Base-by-base conservation (phyloP, 2,113 vertebrate species). In the Ochotona princeps region DNA sequence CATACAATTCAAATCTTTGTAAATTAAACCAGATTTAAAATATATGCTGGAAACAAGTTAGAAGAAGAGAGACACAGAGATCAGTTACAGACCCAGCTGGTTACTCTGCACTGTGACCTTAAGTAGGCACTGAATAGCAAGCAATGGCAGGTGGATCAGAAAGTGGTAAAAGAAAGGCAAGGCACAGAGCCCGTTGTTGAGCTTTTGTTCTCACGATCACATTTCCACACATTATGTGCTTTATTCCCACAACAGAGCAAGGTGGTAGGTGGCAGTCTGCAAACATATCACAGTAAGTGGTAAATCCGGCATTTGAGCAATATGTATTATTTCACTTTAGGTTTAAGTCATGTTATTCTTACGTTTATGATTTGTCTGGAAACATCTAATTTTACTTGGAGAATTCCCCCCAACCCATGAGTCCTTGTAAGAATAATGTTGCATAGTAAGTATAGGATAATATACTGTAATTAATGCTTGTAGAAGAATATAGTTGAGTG, bases 1-100 rank as follows among this genome's bases (percentile, higher is more conserved):
- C 73, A 67, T 5, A 87, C 38, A 92, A 65, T 69, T 60, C 57
- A 61, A 69, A 83, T 49, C 86, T 70, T 75, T 90, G 8, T 83
- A 28, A 92, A 83, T 63, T 73, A 81, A 74, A 72, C 78, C 61
- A 66, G 20, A 54, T 79, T 35, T 49, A 57, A 86, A 67, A 23
- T 28, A 49, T 30, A 32, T 47, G 26, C 21, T 86, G 5, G 25
- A 72, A 75, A 82, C 10, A n/a, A 73, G 65, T 20, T 63, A 78
- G 51, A 78, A 72, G 15, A 9, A 61, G 3, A n/a, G 78, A 82
- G 30, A 70, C 9, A 54, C 4, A 57, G 14, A 66, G 6, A 67
- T 4, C 28, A 60, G 21, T 84, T n/a, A 75, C 74, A 26, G 26
- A 85, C 60, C 60, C 69, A 25, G 13, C 44, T 61, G 11, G 17